Conservation (phyloP, 2,113 vertebrate species). For the Centropristis striata region DNA sequence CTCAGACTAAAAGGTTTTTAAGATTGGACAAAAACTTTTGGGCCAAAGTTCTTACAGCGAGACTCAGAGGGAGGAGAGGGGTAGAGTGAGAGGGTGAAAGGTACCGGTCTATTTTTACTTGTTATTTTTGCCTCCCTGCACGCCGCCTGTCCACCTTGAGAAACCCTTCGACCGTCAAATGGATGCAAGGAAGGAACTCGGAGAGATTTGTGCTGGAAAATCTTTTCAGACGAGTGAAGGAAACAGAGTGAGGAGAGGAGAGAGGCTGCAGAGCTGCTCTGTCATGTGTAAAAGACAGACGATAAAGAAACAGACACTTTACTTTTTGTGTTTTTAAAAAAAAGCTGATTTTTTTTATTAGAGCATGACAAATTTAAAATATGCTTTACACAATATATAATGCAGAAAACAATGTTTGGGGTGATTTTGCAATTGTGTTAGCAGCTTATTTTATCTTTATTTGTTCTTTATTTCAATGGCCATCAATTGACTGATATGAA, state of each 20-base stretch:
- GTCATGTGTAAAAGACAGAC: slow-evolving; percentile 3
- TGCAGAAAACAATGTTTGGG: no score
- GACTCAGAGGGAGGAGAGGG: not conserved
- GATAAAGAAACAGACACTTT: not conserved
- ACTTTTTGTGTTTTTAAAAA: not conserved
- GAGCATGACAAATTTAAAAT: no score
- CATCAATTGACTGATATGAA: no score
- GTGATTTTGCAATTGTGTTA: no score
- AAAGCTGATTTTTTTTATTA: no score
- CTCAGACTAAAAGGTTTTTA: slow-evolving; percentile 32
- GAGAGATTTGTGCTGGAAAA: slow-evolving; percentile 2
- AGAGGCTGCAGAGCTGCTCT: not conserved
- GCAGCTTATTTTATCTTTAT: no score
- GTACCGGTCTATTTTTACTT: slow-evolving; percentile 26
- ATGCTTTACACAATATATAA: no score
- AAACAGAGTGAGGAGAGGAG: not conserved
- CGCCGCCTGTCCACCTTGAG: slow-evolving; percentile 26
- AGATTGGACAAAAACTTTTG: slow-evolving; percentile 8
- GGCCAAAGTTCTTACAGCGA: not conserved
- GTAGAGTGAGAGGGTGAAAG: not conserved
- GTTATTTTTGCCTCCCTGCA: slow-evolving; percentile 15
- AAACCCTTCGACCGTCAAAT: slow-evolving; percentile 33
- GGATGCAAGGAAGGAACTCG: slow-evolving; percentile 9
- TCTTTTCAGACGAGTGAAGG: slow-evolving; percentile 4
- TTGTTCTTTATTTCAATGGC: no score